phyloP scores from a whole-genome alignment of 2,113 vertebrate species.

The Stegastes partitus region DNA sequence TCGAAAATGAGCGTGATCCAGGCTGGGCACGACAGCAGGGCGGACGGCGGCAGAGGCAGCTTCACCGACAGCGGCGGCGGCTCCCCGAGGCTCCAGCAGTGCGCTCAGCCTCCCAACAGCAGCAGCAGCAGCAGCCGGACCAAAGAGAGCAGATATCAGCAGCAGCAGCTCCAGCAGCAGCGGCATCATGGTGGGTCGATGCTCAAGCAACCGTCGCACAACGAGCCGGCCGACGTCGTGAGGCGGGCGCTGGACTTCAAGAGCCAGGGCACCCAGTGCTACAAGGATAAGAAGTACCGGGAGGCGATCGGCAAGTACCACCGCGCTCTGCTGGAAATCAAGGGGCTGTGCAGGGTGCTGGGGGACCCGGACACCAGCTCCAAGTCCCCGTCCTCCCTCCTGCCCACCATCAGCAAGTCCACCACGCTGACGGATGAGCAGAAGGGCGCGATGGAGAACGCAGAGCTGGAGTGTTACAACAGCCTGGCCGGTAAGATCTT shows the following conservation, averaged over 20 bases:
- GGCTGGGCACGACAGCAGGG: constrained; percentile 71
- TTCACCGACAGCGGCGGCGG: constrained; percentile 50
- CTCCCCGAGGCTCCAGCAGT: constrained; percentile 75
- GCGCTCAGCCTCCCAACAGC: constrained; percentile 75
- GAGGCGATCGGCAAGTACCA: constrained; percentile 99
- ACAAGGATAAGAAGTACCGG: constrained; percentile 99
- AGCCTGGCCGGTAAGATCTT: constrained; percentile 91
- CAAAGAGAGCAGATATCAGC: constrained; percentile 77
- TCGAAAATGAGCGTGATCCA: constrained; percentile 76
- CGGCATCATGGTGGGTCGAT: constrained; percentile 74
- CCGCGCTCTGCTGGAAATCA: constrained; percentile 96
- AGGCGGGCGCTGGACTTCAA: constrained; percentile 94
- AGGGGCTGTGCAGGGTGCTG: constrained; percentile 89
- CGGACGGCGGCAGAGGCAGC: constrained; percentile 63
- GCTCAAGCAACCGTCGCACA: constrained; percentile 78
- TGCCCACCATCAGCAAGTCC: constrained; percentile 78
- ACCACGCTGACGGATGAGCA: constrained; percentile 91
- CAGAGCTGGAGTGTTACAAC: constrained; percentile 98
- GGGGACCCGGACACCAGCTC: constrained; percentile 84
- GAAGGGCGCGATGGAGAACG: constrained; percentile 92
- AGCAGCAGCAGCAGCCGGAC: constrained; percentile 66
- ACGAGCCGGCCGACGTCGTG: constrained; percentile 88
- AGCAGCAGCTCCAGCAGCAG: constrained; percentile 66
- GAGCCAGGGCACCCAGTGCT: constrained; percentile 96
- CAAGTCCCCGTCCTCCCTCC: constrained; percentile 79